Conservation (phyloP, 2,113 vertebrate species). For the Dicentrarchus labrax region DNA sequence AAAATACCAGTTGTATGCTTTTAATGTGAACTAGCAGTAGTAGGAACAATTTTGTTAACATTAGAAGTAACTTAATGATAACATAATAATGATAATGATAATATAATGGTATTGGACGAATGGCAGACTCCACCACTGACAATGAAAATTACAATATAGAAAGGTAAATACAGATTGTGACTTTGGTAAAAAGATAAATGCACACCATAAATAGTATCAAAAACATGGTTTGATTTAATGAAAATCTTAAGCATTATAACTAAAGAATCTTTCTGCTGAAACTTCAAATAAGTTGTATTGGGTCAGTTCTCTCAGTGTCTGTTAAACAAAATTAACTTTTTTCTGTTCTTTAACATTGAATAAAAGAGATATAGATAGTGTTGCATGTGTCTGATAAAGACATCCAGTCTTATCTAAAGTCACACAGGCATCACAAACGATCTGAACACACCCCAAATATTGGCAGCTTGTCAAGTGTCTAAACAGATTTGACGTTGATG, state of each 20-base stretch:
- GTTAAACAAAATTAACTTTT: conserved; percentile 5
- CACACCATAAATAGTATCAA: not conserved
- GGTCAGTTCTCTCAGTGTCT: not conserved
- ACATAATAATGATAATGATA: too few species aligned
- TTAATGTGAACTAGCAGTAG: not conserved
- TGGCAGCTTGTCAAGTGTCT: conserved; percentile 76
- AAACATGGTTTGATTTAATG: not conserved
- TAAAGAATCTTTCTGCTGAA: conserved; percentile 22
- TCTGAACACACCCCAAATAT: conserved; percentile 66
- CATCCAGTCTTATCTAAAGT: conserved; percentile 50
- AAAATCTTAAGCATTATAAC: not conserved
- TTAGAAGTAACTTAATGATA: not conserved
- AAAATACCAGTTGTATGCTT: not conserved
- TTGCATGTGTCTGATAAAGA: conserved; percentile 50
- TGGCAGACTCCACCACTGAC: not conserved
- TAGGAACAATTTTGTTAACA: not conserved
- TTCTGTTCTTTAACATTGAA: conserved; percentile 37
- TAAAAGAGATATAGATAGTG: conserved; percentile 32
- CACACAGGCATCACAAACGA: conserved; percentile 43
- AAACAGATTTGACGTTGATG: conserved; percentile 77
- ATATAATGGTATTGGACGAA: not conserved
- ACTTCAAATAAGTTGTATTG: conserved; percentile 3
- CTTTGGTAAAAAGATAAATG: not conserved
- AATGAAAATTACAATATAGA: not conserved
- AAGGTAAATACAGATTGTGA: not conserved